Percentiles rank a stretch among this genome's conserved stretches.
These are phyloP conservation scores for Pterois miles DNA, from an alignment of 2,797 vertebrate genomes.

Conservation along the genomic window DNA sequence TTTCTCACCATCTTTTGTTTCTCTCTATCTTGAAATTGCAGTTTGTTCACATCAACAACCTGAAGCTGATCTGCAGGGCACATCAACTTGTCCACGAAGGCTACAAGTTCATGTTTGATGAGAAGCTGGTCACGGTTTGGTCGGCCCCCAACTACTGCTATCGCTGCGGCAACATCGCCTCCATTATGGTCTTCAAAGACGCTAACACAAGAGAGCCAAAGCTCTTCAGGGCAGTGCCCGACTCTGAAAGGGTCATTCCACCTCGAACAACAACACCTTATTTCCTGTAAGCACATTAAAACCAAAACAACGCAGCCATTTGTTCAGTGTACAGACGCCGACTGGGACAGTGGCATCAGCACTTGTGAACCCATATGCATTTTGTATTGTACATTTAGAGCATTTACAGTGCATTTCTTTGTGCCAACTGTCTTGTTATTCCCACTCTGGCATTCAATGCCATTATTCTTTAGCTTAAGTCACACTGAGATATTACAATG, in stretches of 20 bases:
- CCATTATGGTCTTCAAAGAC: conserved; percentile 99
- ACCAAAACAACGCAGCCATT: conserved; percentile 1
- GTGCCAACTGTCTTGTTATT: conserved; percentile 62
- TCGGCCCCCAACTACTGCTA: conserved; percentile 99
- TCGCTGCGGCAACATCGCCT: conserved; percentile 98
- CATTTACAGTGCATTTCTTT: conserved; percentile 48
- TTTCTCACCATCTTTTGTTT: neutral
- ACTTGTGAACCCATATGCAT: conserved; percentile 52
- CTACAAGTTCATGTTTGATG: conserved; percentile 99
- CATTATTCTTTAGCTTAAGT: conserved; percentile 35
- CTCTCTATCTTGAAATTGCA: conserved; percentile 50
- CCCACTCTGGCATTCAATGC: conserved; percentile 37
- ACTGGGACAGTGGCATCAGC: conserved; percentile 39
- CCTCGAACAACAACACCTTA: conserved; percentile 80
- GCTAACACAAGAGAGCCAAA: conserved; percentile 97
- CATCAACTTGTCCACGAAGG: conserved; percentile 98
- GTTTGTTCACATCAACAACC: conserved; percentile 99
- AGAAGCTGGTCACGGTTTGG: conserved; percentile 98
- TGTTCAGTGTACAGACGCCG: conserved; percentile 26
- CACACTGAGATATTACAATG: neutral
- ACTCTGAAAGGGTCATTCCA: conserved; percentile 94
- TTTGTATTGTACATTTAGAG: conserved; percentile 57
- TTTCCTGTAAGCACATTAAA: conserved; percentile 67
- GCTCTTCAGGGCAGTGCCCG: conserved; percentile 95
- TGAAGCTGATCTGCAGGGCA: conserved; percentile 97